Conservation (phyloP, 2,113 vertebrate genomes). For the Amazona vittata region DNA sequence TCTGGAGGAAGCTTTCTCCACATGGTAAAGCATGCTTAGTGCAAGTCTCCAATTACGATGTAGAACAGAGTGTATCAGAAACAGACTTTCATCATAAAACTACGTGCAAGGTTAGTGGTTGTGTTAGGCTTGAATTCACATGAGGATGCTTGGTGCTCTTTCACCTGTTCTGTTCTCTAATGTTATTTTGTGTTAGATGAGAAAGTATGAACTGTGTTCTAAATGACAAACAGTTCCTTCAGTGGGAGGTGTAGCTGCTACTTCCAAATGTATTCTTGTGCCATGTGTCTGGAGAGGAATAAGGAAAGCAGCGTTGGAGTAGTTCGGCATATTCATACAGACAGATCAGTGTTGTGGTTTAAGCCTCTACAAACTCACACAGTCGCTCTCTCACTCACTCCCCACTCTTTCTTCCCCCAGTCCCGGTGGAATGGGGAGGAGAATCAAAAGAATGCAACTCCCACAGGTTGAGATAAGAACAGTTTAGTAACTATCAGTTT, state of each 20-base stretch:
- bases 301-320: accelerated
- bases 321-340: not conserved
- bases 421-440: too few species aligned
- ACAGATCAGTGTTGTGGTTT: not conserved
- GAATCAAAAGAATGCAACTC: too few species aligned
- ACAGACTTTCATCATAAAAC: not conserved
- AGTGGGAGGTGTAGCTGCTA: not conserved
- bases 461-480: too few species aligned
- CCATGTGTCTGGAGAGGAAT: not conserved
- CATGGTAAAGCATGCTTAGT: not conserved
- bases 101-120: not conserved
- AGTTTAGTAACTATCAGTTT: too few species aligned
- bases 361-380: too few species aligned
- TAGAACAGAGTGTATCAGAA: not conserved
- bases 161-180: not conserved
- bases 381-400: too few species aligned
- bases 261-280: not conserved
- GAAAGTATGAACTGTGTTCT: not conserved
- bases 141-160: not conserved
- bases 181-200: not conserved
- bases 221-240: not conserved
- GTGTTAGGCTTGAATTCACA: not conserved
- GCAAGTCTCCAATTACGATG: accelerated
- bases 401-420: too few species aligned
- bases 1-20: not conserved